Percentiles rank a stretch among this genome's conserved stretches.
phyloP scores from a whole-genome alignment of 2,113 vertebrate genomes.

The Pycnonotus jocosus region DNA sequence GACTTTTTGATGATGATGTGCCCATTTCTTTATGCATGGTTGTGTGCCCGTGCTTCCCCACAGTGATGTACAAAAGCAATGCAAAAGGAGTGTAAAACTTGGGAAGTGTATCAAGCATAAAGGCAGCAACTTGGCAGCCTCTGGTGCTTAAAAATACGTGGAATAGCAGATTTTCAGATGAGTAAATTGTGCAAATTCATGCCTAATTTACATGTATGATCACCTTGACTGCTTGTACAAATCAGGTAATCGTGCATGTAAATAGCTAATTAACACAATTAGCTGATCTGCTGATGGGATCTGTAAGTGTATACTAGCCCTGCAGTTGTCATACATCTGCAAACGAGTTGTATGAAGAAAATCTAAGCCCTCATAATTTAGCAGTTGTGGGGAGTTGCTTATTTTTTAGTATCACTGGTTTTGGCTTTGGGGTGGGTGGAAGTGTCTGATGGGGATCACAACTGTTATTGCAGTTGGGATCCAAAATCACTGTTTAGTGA shows the following conservation, averaged over 20 bases:
- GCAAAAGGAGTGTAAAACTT: background rate
- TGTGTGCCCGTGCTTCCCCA: background rate
- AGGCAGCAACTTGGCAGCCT: background rate
- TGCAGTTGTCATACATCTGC: background rate
- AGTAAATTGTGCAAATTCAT: constrained; percentile 24
- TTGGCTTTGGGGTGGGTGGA: background rate
- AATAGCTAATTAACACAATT: constrained; percentile 58
- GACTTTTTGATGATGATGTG: constrained; percentile 9
- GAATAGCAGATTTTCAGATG: constrained; percentile 13
- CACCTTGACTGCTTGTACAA: constrained; percentile 60
- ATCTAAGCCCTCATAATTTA: background rate
- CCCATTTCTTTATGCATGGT: background rate
- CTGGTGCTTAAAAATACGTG: constrained; percentile 12
- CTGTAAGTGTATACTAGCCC: background rate
- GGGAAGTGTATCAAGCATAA: background rate
- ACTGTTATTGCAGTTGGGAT: background rate
- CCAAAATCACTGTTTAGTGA: background rate
- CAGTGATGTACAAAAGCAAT: background rate
- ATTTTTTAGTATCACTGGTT: background rate
- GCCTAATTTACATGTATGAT: constrained; percentile 32
- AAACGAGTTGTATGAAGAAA: background rate
- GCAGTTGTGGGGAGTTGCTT: background rate
- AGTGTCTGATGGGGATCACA: background rate
- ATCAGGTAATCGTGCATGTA: constrained; percentile 52
- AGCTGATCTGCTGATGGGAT: constrained; percentile 20